A percentile compares a stretch with the other conserved stretches of the same genome.
Conservation (phyloP, 30 jellyfish, hydroid and myxozoan species). For the Aurelia aurita region DNA sequence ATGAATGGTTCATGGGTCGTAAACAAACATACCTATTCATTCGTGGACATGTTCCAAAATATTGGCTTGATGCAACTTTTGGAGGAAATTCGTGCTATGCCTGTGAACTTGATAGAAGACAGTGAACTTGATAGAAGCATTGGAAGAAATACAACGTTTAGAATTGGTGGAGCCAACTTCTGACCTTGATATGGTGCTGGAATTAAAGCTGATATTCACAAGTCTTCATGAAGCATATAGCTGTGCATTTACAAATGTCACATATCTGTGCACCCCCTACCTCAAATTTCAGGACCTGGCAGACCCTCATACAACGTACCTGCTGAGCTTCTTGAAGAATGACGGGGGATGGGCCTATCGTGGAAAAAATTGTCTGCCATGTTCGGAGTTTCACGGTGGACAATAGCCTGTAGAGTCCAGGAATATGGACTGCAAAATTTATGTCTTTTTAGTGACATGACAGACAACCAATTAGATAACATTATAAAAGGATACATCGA, state of each 20-base stretch:
- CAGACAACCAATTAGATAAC: conserved; percentile 17
- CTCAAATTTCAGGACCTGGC: conserved; percentile 19
- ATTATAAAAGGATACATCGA: background rate
- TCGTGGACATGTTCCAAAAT: no score
- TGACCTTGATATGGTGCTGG: no score
- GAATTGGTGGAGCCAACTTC: no score
- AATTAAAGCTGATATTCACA: no score
- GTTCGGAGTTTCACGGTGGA: conserved; percentile 53
- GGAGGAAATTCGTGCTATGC: no score
- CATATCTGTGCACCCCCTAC: no score
- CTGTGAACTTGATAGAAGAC: conserved; percentile 7
- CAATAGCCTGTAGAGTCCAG: conserved; percentile 43
- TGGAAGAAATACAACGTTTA: background rate
- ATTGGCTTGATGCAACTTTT: no score
- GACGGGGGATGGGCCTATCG: conserved; percentile 23
- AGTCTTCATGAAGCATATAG: no score
- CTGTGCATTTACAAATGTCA: no score
- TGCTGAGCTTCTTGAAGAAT: conserved; percentile 10
- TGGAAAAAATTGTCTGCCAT: conserved; percentile 31
- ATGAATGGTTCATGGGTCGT: no score
- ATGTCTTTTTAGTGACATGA: conserved; percentile 2
- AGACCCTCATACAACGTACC: conserved; percentile 22
- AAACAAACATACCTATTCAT: no score
- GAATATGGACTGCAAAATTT: conserved; percentile 16
- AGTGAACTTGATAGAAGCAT: background rate